Base-by-base conservation (phyloP, 2,888 invertebrate genomes). In the Heteromyza rotundicornis region DNA sequence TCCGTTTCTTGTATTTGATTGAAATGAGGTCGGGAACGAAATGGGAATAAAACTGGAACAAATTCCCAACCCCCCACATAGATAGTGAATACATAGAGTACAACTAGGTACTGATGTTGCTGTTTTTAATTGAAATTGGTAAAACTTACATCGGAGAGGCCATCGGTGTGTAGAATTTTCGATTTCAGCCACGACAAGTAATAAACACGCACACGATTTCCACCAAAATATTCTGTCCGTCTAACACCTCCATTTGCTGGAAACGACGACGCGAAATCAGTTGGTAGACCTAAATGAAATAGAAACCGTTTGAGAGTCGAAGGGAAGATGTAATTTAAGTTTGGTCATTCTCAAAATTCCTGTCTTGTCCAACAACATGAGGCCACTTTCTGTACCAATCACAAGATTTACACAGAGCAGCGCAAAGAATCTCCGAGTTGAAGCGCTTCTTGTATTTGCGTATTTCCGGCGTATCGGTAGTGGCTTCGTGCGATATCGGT, bases 201-300 rank as follows among this genome's bases (percentile, higher is more conserved):
- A 85, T 99, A 99, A 5, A 99, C 99, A 57, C 99, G 90, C 64
- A 99, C 98, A 71, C 98, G 91, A 85, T 98, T 96, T 86, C 99
- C 61, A 99, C 98, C 76, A 99, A 89, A 79, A 99, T 99, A 84
- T 99, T 99, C 85, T 99, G 99, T 66, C 98, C 98, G 86, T 99
- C 99, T 74, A 99, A 88, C 70, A 99, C 99, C 86, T 99, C 98
- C 98, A 99, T 99, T 85, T 99, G 99, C 81, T 98, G 98, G 87
- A 99, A 99, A 78, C 98, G 89, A 79, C 99, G 89, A 80, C 99
- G 88, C 70, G 95, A 98, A 84, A 99, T 99, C 82, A 99, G 87
- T 82, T 98, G 98, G 84, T 99, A 99, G 55, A 84, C 84, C 84
- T 84, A n/a, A 57, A 2, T 57, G 53, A 35, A 8, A 35, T 22